Conservation (phyloP, 2,797 vertebrate species). For the Tarsius wallacei region DNA sequence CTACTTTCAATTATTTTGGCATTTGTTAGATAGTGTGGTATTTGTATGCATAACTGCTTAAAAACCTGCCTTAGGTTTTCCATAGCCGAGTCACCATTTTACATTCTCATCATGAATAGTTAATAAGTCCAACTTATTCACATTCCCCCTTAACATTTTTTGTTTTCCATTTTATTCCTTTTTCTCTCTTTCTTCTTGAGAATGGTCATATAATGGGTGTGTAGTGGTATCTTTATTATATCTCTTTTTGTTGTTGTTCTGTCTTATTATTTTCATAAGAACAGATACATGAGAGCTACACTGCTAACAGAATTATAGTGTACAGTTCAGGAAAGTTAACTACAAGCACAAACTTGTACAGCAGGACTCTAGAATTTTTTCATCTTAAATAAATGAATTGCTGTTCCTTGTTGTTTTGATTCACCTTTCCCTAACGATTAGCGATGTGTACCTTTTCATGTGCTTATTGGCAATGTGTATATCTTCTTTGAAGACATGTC, state of each 20-base stretch:
- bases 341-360: not conserved
- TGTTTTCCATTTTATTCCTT: not conserved
- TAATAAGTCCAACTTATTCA: not conserved
- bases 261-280: not conserved
- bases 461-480: not conserved
- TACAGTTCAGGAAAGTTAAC: not conserved
- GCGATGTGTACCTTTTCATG: no score
- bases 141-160: not conserved
- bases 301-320: not conserved
- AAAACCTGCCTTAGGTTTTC: not conserved
- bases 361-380: not conserved
- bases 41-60: not conserved
- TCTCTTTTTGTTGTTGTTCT: not conserved
- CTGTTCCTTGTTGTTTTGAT: not conserved
- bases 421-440: not conserved
- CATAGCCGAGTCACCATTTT: not conserved
- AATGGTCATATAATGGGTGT: not conserved
- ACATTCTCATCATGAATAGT: not conserved
- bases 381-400: not conserved
- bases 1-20: not conserved
- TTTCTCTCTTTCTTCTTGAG: not conserved
- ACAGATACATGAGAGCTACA: not conserved
- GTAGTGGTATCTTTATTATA: not conserved
- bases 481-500: not conserved
- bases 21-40: not conserved